Base-by-base conservation (phyloP, 2,113 vertebrate genomes). In the Hypocryptadius cinnamomeus region DNA sequence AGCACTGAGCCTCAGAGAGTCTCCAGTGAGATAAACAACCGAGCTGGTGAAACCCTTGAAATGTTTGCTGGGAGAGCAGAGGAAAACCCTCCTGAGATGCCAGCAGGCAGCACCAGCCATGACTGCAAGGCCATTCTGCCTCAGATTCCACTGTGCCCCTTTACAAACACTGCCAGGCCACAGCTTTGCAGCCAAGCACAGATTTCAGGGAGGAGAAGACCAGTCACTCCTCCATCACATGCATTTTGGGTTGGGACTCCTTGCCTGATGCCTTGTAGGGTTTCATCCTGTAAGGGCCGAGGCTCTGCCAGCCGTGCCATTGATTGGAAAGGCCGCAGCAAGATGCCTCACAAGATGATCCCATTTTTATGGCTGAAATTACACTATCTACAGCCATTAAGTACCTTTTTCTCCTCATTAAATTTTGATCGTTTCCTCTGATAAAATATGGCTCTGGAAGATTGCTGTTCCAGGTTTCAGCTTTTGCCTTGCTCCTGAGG, bases 371-470 rank as follows among this genome's bases (percentile, higher is more conserved):
- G 82, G 68, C 82, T 91, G 89, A 94, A 95, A 94, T 94, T 81
- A 92, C 70, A 77, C 80, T 89, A 72, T 56, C 89, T 78, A 68
- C 53, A 94, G 71, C 71, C 68, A 87, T 87, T 92, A 95, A 82
- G 51, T 66, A 89, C 68, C 81, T 93, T 94, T 94, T 93, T 77
- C 79, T 85, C 78, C 84, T 93, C 85, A 87, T 89, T 93, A 94
- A 87, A 77, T 95, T 95, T 94, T 94, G 85, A 96, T 87, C 47
- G 28, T 92, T 94, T 92, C 88, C 74, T 82, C 92, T 51, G 77
- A 95, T 90, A 89, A 94, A 96, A 96, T 94, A 88, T 28, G 69
- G 82, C 73, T 86, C 44, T 71, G 93, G 79, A 94, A 92, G 79
- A 92, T 78, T 86, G 82, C 87, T 68, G 76, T 86, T 90, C 81